Base-by-base conservation (phyloP, 2,888 invertebrate species). In the Napeogenes sylphis region DNA sequence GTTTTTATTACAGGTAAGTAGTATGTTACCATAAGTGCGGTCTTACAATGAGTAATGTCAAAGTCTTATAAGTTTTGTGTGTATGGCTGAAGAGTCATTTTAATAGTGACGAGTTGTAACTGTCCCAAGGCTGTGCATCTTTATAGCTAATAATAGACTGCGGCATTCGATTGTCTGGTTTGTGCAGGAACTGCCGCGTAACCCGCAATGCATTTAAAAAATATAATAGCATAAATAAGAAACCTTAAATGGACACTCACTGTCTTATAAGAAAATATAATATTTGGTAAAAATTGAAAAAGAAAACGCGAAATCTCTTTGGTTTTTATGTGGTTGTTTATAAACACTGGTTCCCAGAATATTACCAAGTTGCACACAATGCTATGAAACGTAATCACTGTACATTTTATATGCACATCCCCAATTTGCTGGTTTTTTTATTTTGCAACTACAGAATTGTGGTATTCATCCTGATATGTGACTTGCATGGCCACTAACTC, bases 161-260 rank as follows among this genome's bases (percentile, higher is more conserved):
- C 68, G 64, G 51, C 51, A 67, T 62, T 62, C 63, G 65, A 62
- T 62, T 53, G 68, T 56, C 62, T 14, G 46, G 42, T 58, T 51
- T 60, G 53, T 45, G 51, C 45, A 73, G 67, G 65, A 76, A 80
- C 87, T 87, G 86, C 88, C 89, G 85, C 75, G 79, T 89, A 88
- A 77, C 75, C 86, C 86, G 79, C 88, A 87, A 87, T 83, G 89
- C 80, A 74, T 75, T 84, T 83, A 87, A 84, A 82, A 84, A 83
- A 83, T 84, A 45, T 8, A 47, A 13, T 69, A 71, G 70, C 58
- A 70, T 67, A 74, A 70, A 65, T 61, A 66, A 70, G 14, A 59
- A 62, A 66, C 64, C 61, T n/a, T 47, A 55, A 64, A 21, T 56
- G 56, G 56, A 45, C 53, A 47, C 56, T 38, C 30, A 58, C 53